phyloP scores from a whole-genome alignment of 2,888 invertebrate genomes.

The Amblyjoppa proteus region DNA sequence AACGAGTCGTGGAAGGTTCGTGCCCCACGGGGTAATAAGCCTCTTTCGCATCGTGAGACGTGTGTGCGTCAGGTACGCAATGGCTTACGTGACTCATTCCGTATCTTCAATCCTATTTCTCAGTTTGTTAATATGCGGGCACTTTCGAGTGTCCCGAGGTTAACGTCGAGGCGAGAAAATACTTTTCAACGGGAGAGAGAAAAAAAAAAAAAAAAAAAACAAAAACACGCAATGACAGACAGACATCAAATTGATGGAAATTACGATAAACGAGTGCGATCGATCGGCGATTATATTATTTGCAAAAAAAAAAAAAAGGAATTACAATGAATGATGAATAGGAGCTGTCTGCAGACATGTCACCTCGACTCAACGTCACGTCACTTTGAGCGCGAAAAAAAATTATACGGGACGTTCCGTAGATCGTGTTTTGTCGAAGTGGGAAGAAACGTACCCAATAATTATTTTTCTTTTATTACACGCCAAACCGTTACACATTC shows the following conservation, averaged over 20 bases:
- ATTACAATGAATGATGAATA: not conserved
- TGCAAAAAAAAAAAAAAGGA: not conserved
- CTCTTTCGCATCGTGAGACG: not conserved
- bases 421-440: not conserved
- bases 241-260: not conserved
- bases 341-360: not conserved
- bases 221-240: not conserved
- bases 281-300: not conserved
- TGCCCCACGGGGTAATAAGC: conserved; percentile 19
- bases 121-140: conserved; percentile 7
- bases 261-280: not conserved
- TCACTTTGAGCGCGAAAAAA: not conserved
- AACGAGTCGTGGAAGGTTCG: conserved; percentile 23
- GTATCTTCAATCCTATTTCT: not conserved
- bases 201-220: not conserved
- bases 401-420: not conserved
- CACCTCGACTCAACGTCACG: not conserved
- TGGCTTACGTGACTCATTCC: conserved; percentile 15
- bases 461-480: too few species aligned
- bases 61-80: conserved; percentile 5
- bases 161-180: not conserved
- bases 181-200: not conserved
- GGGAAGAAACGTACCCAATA: too few species aligned
- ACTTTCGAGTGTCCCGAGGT: not conserved
- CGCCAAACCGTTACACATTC: too few species aligned